Evolutionary conservation across 2,113 vertebrate genomes (phyloP), one percentile per base, ranked within the genome.

Genomic region (Leptocoma aspasia): DNA sequence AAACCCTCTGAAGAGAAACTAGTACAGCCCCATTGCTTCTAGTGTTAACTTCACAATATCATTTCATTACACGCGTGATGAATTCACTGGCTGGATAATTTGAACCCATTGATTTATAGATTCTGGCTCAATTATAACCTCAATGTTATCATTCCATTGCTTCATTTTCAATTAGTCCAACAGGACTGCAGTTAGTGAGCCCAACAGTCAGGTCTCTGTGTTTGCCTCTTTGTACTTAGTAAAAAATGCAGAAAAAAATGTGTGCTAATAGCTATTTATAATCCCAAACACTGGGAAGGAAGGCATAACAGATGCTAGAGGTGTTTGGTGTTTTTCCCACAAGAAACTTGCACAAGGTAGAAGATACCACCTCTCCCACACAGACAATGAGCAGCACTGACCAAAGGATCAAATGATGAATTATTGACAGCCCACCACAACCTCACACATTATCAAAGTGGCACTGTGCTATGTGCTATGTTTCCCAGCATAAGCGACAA

Each of bases 21-120:
- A 63, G 39, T 30, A 41, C 35, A 86, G 27, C 24, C 68, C 39
- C 13, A 10, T 33, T 75, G 26, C 68, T 93, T 90, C 91, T 63
- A 31, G 33, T 42, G 15, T 71, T 63, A 81, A 60, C 41, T 54
- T 86, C 19, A 28, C 45, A 18, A 44, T 64, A 59, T 64, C 10
- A 82, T 83, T 80, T 83, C 68, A 89, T 86, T 95, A 78, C 52
- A 42, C 3, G 5, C 6, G 7, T 89, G 83, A 71, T 86, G 30
- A 75, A 86, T 91, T 86, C 84, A 84, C 60, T 83, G 69, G 33
- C 27, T 89, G 52, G 30, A 47, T 86, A 81, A 89, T 94, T 50
- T 63, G 52, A 95, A 78, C 24, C 24, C 80, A 91, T 33, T 83
- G 89, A 92, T 94, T 94, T 92, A 91, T 84, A 75, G 86, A 60